Conservation (phyloP, 2,113 vertebrate species). For the Syngnathus floridae region DNA sequence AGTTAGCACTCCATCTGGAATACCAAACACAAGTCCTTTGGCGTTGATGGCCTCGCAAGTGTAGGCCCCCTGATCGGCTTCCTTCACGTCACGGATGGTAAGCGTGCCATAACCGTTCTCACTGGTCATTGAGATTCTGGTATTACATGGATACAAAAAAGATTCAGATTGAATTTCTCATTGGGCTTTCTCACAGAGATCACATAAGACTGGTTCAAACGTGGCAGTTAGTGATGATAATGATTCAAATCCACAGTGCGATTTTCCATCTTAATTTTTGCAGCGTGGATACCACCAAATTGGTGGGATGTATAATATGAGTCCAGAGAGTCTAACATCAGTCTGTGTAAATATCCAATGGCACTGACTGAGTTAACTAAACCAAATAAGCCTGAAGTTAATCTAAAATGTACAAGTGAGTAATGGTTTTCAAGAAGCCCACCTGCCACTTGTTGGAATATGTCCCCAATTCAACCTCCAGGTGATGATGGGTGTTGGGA, state of each 20-base stretch:
- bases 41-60: constrained; percentile 96
- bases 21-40: constrained; percentile 91
- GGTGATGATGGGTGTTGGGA: constrained; percentile 89
- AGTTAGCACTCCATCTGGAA: constrained; percentile 86
- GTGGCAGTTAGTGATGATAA: too few species aligned
- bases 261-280: too few species aligned
- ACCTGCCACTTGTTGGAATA: constrained; percentile 82
- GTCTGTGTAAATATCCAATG: not conserved
- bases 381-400: not conserved
- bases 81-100: constrained; percentile 85
- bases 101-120: constrained; percentile 83
- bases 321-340: too few species aligned
- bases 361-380: not conserved
- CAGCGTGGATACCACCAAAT: too few species aligned
- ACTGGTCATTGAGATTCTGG: constrained; percentile 80
- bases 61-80: constrained; percentile 90
- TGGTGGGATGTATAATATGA: too few species aligned
- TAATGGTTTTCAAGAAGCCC: constrained; percentile 1
- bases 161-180: not conserved
- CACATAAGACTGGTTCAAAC: too few species aligned
- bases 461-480: constrained; percentile 98
- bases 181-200: too few species aligned
- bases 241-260: too few species aligned
- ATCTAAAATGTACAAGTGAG: not conserved
- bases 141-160: not conserved